Base-by-base conservation (phyloP, 2,888 invertebrate species). In the Polydrusus pterygomalis region DNA sequence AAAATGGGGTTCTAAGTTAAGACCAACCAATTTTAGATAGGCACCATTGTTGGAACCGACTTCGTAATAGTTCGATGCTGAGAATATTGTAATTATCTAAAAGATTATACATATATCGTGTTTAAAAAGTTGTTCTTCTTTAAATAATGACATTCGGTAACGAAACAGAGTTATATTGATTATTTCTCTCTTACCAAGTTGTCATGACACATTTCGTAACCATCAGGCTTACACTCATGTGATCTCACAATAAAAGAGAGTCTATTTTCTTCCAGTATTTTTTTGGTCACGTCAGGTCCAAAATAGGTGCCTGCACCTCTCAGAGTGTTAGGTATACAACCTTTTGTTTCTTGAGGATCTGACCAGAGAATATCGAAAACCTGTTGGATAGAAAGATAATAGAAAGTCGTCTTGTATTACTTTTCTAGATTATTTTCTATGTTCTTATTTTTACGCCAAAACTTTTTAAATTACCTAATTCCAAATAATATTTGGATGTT, bases 1-100 rank as follows among this genome's bases (percentile, higher is more conserved):
- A 84, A 97, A 94, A 84, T 96, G 95, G 0, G 96, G 93, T 82
- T 94, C 93, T 79, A 96, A 88, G 30, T 94, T 91, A 10, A 93
- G 92, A 18, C 93, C 93, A 73, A 93, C 91, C 45, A 96, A 89
- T 86, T 96, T 96, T 82, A 97, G 89, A 85, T 97, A 98, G 0
- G 97, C 97, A 0, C 97, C 97, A 83, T 96, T 95, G 87, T 97
- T 97, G 43, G 96, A 96, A 7, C 97, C 97, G 78, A 95, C 90
- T 85, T 97, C 97, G 88, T 98, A 98, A 87, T 98, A 98, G 88
- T 97, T 97, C n/a, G 97, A 97, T 1, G 97, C 97, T 0, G 97
- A 97, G 88, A 98, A 98, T 81, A 98, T 94, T 54, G 97, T 97
- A 83, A 98, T 92, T 67, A 96, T 95, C 96, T 96, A 88, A 70